Base-by-base conservation (phyloP, 2,113 vertebrate species). In the Corythornis vintsioides region DNA sequence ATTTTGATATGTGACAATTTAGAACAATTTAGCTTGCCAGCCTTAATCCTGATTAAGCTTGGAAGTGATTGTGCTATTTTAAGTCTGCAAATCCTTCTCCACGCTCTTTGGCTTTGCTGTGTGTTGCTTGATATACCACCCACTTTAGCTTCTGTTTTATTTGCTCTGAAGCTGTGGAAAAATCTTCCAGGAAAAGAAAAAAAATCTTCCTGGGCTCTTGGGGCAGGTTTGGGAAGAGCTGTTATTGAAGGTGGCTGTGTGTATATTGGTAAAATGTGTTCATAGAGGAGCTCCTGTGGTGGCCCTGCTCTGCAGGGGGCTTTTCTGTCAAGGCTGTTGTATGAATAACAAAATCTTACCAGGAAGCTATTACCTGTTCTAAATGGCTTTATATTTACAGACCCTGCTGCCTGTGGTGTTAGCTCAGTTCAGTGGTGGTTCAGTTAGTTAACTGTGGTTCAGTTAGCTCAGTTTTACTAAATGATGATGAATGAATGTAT, bases 271-370 rank as follows among this genome's bases (percentile, higher is more conserved):
- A 25, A 72, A 60, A 52, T 1, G 4, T 2, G 11, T 42, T 72
- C 4, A 0, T 11, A 1, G 2, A 33, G 72, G n/a, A 76, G 1
- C n/a, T 56, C 6, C 29, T 82, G 0, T n/a, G 1, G 2, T 65
- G 48, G 25, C 24, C 26, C 35, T 72, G 40, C 38, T 72, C 25
- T 72, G 48, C 28, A 47, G 25, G 48, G 47, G 52, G 20, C n/a
- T 80, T 70, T 66, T 65, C 22, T 57, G 2, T 42, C 73, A 26
- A 40, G n/a, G 50, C 31, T 67, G 21, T 31, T 89, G 13, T 16
- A 8, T 48, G 13, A 38, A 25, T 43, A 26, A 50, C 33, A 80
- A 61, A 74, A 0, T 45, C 69, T 55, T 81, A 21, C 9, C 28
- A 55, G 43, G 53, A 85, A 79, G 45, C 11, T 89, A 2, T 45